phyloP scores from a whole-genome alignment of 2,797 vertebrate genomes.

The Notamacropus eugenii region DNA sequence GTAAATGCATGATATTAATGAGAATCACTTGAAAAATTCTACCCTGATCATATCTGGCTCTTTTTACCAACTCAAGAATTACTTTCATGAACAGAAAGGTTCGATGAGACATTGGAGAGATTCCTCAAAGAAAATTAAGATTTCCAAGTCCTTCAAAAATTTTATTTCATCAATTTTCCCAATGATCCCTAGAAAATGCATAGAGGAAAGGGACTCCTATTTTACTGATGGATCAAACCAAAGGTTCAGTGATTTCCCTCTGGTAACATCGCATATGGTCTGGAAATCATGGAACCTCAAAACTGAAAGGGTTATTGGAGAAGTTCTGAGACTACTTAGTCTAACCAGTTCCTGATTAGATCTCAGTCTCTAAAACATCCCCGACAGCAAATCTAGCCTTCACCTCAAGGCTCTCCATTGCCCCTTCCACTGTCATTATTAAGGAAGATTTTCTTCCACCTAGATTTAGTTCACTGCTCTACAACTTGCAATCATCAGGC shows the following conservation, averaged over 20 bases:
- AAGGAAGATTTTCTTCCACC: not conserved
- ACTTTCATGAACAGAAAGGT: constrained; percentile 50
- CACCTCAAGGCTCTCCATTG: not conserved
- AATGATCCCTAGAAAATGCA: constrained; percentile 22
- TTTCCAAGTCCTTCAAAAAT: constrained; percentile 43
- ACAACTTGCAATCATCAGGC: not conserved
- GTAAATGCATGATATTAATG: not conserved
- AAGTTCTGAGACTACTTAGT: not conserved
- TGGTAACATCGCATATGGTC: constrained; percentile 17
- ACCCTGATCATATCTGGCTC: constrained; percentile 33
- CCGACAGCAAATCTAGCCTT: not conserved
- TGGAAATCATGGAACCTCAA: constrained; percentile 5
- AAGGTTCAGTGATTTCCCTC: constrained; percentile 4
- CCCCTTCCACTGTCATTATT: not conserved
- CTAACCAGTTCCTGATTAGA: not conserved
- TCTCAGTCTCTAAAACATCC: not conserved
- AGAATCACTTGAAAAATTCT: constrained; percentile 32
- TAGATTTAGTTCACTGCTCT: not conserved
- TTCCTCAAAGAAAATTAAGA: constrained; percentile 67
- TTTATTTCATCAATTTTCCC: constrained; percentile 58
- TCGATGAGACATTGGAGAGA: constrained; percentile 48
- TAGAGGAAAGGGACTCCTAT: constrained; percentile 7
- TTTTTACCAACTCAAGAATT: constrained; percentile 56
- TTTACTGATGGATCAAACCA: constrained; percentile 50
- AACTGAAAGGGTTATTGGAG: not conserved